phyloP scores from a whole-genome alignment of 2,797 vertebrate genomes.

The Xenentodon cancila region DNA sequence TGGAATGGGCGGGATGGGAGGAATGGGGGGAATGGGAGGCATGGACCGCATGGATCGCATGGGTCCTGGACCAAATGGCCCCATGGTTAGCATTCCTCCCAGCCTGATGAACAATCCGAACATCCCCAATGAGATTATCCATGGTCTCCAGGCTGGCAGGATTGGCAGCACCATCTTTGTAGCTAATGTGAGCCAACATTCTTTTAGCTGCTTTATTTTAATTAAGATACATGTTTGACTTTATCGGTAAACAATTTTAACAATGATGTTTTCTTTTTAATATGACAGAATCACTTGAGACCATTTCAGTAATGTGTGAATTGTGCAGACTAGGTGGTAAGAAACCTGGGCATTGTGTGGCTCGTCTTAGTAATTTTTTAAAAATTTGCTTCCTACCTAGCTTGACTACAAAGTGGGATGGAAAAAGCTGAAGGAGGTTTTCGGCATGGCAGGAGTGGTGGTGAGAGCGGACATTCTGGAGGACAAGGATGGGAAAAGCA shows the following conservation, averaged over 20 bases:
- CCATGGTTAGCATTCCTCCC: slow-evolving; percentile 91
- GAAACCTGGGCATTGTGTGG: not conserved
- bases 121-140: slow-evolving; percentile 95
- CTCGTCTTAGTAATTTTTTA: not conserved
- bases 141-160: slow-evolving; percentile 95
- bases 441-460: slow-evolving; percentile 94
- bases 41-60: slow-evolving; percentile 83
- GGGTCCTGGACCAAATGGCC: slow-evolving; percentile 86
- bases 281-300: no score
- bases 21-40: slow-evolving; percentile 70
- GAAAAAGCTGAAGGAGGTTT: slow-evolving; percentile 99
- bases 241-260: no score
- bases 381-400: slow-evolving; percentile 65
- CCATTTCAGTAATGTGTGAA: not conserved
- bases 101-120: slow-evolving; percentile 97
- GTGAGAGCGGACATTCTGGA: slow-evolving; percentile 93
- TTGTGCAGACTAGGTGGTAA: not conserved
- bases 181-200: slow-evolving; percentile 87
- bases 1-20: slow-evolving; percentile 74
- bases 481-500: slow-evolving; percentile 97
- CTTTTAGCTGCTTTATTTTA: not conserved
- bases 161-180: slow-evolving; percentile 96
- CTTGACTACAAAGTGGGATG: slow-evolving; percentile 98
- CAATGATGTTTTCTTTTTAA: no score
- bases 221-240: no score